Percentiles rank a stretch among this genome's conserved stretches.
Evolutionary conservation across 2,888 invertebrate genomes (phyloP).

Genomic region (Spisula solida): DNA sequence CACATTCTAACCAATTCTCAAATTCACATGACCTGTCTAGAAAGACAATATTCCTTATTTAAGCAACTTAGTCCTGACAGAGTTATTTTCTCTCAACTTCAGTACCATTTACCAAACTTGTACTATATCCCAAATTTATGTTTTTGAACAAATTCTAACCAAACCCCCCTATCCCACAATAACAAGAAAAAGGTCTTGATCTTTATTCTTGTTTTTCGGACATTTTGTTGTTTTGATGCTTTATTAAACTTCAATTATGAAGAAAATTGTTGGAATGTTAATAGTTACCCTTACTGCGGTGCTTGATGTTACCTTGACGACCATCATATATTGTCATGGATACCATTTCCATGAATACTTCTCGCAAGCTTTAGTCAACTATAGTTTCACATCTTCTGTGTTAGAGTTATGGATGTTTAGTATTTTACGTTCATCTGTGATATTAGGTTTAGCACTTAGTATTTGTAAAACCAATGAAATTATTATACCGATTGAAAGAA

Average conservation of each 20-base stretch:
- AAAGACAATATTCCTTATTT: too few species aligned
- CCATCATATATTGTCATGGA: slow-evolving; percentile 75
- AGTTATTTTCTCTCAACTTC: too few species aligned
- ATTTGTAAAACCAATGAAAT: slow-evolving; percentile 65
- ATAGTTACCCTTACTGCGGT: slow-evolving; percentile 43
- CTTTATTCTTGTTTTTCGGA: too few species aligned
- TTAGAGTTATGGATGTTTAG: slow-evolving; percentile 79
- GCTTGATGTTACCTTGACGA: slow-evolving; percentile 66
- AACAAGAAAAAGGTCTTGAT: too few species aligned
- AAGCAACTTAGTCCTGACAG: too few species aligned
- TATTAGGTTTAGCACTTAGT: slow-evolving; percentile 71
- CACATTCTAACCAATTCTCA: too few species aligned
- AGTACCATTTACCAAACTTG: too few species aligned
- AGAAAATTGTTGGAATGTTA: slow-evolving; percentile 23
- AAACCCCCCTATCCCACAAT: too few species aligned
- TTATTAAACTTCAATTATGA: slow-evolving; percentile 48
- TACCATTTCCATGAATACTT: slow-evolving; percentile 68
- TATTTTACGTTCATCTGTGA: slow-evolving; percentile 69
- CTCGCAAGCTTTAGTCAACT: slow-evolving; percentile 59
- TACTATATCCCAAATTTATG: too few species aligned
- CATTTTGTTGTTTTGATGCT: too few species aligned
- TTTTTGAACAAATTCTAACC: slow-evolving; percentile 2
- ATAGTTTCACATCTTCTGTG: slow-evolving; percentile 68
- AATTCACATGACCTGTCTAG: too few species aligned
- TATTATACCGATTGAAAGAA: slow-evolving; percentile 55